These are phyloP conservation scores for Tetanocera ferruginea DNA, from an alignment of 2,888 invertebrate genomes.

Conservation along the genomic window DNA sequence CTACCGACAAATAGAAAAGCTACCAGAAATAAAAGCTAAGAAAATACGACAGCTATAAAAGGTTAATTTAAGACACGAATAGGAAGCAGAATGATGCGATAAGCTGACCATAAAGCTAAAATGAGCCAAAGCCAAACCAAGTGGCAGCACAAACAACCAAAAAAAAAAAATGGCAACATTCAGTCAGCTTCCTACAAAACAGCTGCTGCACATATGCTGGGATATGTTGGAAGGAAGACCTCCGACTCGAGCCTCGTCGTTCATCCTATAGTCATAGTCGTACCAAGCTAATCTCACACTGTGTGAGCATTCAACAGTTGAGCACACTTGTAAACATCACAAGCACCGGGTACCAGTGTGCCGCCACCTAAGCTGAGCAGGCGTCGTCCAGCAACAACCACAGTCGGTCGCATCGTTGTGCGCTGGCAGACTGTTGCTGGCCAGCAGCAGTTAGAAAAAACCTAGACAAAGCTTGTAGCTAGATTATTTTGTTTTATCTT, in stretches of 20 bases:
- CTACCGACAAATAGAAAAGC: slow-evolving; percentile 9
- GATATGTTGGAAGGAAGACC: not conserved
- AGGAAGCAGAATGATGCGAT: slow-evolving; percentile 33
- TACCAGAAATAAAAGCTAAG: not conserved
- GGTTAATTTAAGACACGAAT: slow-evolving; percentile 39
- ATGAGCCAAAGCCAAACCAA: not conserved
- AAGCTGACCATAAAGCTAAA: slow-evolving; percentile 32
- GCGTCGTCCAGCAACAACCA: not conserved
- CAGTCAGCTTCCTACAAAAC: not conserved
- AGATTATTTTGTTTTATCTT: not conserved
- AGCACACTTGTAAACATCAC: slow-evolving; percentile 32
- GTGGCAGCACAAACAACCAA: not conserved
- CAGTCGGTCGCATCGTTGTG: not conserved
- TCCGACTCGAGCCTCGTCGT: not conserved
- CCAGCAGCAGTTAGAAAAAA: not conserved
- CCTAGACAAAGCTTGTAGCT: not conserved
- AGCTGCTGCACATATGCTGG: not conserved
- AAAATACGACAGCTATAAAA: slow-evolving; percentile 30
- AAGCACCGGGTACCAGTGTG: not conserved
- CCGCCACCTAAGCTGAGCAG: not conserved
- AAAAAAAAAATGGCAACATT: not conserved
- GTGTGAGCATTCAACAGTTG: slow-evolving; percentile 37
- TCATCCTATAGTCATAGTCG: not conserved
- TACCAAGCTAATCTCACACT: slow-evolving; percentile 30
- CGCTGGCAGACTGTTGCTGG: slow-evolving; percentile 17